Base-by-base conservation (phyloP, 2,888 invertebrate genomes). In the Apamea anceps region DNA sequence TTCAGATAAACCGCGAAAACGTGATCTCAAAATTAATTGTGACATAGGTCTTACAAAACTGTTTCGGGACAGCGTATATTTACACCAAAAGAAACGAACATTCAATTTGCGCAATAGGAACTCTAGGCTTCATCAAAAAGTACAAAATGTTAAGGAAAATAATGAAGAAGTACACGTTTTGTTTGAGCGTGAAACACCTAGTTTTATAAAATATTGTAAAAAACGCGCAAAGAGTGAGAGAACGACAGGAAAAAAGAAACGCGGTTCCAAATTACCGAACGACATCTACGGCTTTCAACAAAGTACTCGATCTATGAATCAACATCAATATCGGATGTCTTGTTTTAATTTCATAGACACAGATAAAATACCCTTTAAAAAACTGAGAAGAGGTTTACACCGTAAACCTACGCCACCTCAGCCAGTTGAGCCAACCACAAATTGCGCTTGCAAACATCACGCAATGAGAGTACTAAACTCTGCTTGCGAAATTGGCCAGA, bases 241-340 rank as follows among this genome's bases (percentile, higher is more conserved):
- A 37, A 72, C 66, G 13, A 67, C 37, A 25, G 7, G 2, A 2
- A 80, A 80, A 67, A 80, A 72, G 4, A 72, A 68, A 32, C 21
- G 57, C 13, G 54, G 57, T 48, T 42, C 28, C 7, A 70, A 70
- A 72, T 77, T 85, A 72, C 68, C 84, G 2, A 85, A 80, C 63
- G 88, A 91, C 37, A 72, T 88, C 12, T 90, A 89, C 66, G 88
- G 90, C 51, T 90, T 90, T 48, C 86, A 85, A 42, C 88, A 82
- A 75, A 88, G 71, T 48, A 85, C 83, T 72, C 76, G 79, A 70
- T 32, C 62, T 18, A 21, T 75, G 6, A 77, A 82, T 72, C 83
- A 81, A 48, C 67, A 80, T 80, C 60, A 84, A 8, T 78, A 81
- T 77, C 73, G 82, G 37, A 79, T 79, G 70, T 81, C 82, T 45